These are phyloP conservation scores for Sinohyriopsis cumingii DNA, from an alignment of 2,888 invertebrate species.

Conservation along the genomic window DNA sequence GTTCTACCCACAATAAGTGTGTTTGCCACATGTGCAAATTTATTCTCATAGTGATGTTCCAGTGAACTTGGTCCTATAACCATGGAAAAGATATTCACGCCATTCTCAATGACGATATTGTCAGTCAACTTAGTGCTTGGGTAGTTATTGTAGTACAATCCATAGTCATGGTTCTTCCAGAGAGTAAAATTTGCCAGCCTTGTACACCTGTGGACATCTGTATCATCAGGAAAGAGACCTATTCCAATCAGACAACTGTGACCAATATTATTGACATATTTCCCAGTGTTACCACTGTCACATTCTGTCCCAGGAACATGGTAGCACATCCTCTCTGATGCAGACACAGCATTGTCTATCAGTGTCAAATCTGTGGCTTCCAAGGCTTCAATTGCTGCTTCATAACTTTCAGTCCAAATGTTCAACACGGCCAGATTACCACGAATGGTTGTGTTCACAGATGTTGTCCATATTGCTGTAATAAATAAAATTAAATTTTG, in stretches of 20 bases:
- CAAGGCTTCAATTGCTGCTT: conserved; percentile 27
- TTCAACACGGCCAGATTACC: conserved; percentile 53
- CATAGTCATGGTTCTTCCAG: conserved; percentile 54
- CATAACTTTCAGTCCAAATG: conserved; percentile 55
- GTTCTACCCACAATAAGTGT: conserved; percentile 54
- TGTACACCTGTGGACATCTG: conserved; percentile 27
- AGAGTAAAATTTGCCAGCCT: conserved; percentile 47
- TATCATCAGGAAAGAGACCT: conserved; percentile 30
- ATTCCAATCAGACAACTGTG: conserved; percentile 46
- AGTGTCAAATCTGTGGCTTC: conserved; percentile 30
- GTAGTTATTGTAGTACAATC: conserved; percentile 53
- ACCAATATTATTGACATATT: conserved; percentile 37
- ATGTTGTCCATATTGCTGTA: conserved; percentile 48
- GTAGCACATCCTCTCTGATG: conserved; percentile 53
- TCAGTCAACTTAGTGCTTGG: conserved; percentile 27
- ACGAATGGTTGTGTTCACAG: conserved; percentile 25
- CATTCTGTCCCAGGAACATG: conserved; percentile 40
- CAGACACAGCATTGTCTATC: conserved; percentile 52
- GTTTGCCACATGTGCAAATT: conserved; percentile 39
- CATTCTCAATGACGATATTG: conserved; percentile 51
- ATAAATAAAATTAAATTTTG: conserved; percentile 1
- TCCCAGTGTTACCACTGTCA: conserved; percentile 43
- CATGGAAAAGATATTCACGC: conserved; percentile 48
- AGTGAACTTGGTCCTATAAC: conserved; percentile 51
- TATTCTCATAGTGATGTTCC: conserved; percentile 34